These are phyloP conservation scores for Eubucco bourcierii DNA, from an alignment of 2,113 vertebrate species.

Conservation along the genomic window DNA sequence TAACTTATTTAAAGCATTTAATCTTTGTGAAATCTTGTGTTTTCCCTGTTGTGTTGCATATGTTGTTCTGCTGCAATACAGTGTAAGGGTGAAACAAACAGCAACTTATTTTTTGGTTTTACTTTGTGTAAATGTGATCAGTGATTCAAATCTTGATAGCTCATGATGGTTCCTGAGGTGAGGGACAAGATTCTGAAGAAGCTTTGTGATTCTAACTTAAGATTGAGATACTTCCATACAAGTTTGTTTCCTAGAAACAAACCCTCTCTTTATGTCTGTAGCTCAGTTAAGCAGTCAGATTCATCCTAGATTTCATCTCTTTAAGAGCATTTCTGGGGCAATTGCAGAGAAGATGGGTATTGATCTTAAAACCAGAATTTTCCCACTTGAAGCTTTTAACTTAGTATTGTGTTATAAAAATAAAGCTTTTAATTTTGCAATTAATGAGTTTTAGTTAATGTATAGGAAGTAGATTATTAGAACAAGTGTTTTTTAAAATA, in stretches of 20 bases:
- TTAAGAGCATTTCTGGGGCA: neutral
- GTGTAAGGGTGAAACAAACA: neutral
- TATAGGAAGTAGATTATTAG: neutral
- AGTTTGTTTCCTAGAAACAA: neutral
- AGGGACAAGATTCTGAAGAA: neutral
- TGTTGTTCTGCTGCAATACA: neutral
- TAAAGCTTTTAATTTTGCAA: neutral
- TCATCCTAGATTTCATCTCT: neutral
- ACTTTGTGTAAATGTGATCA: neutral
- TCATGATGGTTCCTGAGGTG: rapidly evolving
- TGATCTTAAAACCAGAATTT: neutral
- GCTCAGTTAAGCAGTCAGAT: neutral
- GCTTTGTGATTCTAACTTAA: neutral
- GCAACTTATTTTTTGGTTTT: neutral
- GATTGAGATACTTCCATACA: neutral
- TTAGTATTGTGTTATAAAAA: neutral
- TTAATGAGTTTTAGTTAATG: neutral
- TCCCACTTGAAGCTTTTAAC: neutral
- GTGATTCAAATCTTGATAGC: neutral
- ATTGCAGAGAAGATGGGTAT: neutral
- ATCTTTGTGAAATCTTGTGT: neutral
- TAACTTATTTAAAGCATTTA: neutral
- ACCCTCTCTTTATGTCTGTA: neutral
- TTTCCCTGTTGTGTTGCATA: rapidly evolving
- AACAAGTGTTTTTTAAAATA: neutral